Percentiles rank a stretch among this genome's conserved stretches.
Conservation (phyloP, 2,888 invertebrate species). For the Portevinia maculata region DNA sequence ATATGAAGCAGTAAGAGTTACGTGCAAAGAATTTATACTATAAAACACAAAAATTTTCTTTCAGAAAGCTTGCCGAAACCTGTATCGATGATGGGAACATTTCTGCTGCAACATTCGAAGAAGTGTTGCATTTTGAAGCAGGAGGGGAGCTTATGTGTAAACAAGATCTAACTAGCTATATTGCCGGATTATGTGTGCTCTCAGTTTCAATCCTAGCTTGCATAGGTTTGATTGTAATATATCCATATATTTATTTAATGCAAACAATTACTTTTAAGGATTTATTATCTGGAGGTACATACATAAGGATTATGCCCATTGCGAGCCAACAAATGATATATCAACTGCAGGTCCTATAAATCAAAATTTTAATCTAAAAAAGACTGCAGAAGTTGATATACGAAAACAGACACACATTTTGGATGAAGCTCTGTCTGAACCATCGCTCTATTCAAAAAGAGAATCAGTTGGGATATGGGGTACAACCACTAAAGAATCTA, state of each 20-base stretch:
- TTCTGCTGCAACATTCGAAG: slow-evolving; percentile 21
- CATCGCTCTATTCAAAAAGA: slow-evolving; percentile 42
- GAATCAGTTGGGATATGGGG: slow-evolving; percentile 49
- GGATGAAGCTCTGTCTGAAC: slow-evolving; percentile 2
- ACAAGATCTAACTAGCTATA: slow-evolving; percentile 49
- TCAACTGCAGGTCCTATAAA: not conserved
- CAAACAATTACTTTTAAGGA: slow-evolving; percentile 2
- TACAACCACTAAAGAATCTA: slow-evolving; percentile 53
- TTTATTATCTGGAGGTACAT: slow-evolving; percentile 20
- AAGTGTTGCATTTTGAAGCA: not conserved
- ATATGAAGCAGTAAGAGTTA: slow-evolving; percentile 73
- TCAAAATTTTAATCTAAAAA: slow-evolving; percentile 44
- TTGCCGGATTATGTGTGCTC: slow-evolving; percentile 65
- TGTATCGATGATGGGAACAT: not conserved
- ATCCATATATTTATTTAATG: not conserved
- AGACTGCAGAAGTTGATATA: slow-evolving; percentile 16
- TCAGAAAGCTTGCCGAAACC: slow-evolving; percentile 21
- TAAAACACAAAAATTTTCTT: not conserved
- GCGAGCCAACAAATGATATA: not conserved
- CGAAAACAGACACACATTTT: slow-evolving; percentile 17
- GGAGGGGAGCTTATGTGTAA: not conserved
- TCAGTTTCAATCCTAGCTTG: slow-evolving; percentile 56
- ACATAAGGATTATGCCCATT: not conserved
- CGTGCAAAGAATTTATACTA: not conserved
- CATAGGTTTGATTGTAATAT: slow-evolving; percentile 60